Conservation (phyloP, 2,888 invertebrate genomes). For the Scaptomyza reducta region DNA sequence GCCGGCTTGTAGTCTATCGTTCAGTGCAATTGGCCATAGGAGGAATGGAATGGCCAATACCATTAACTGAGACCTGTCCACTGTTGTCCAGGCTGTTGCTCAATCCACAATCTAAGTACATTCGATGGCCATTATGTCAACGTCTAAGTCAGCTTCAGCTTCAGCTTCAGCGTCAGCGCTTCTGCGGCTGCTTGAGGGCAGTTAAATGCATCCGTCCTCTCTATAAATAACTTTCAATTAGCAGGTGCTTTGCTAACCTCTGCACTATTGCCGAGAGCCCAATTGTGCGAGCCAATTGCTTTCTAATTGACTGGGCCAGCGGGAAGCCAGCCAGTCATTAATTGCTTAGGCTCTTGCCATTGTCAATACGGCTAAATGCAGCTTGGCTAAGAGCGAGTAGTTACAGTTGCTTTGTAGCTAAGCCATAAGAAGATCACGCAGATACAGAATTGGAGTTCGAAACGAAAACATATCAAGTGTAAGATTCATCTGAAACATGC, state of each 20-base stretch:
- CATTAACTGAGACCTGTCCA: conserved; percentile 31
- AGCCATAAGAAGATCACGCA: too few relatives aligned
- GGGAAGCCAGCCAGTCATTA: conserved; percentile 14
- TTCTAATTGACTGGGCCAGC: conserved; percentile 47
- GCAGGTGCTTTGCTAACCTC: conserved; percentile 52
- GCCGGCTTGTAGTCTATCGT: conserved; percentile 30
- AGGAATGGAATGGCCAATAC: conserved; percentile 25
- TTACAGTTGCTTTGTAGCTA: not conserved
- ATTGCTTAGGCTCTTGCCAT: conserved; percentile 19
- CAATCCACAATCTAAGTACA: conserved; percentile 35
- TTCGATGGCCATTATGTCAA: conserved; percentile 36
- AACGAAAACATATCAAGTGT: not conserved
- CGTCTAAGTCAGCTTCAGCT: not conserved
- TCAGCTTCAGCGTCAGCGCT: not conserved
- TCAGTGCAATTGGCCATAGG: conserved; percentile 52
- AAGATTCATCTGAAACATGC: not conserved
- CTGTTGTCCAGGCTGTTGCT: conserved; percentile 25
- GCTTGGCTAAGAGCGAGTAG: conserved; percentile 1
- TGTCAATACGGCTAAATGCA: conserved; percentile 24
- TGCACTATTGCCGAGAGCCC: conserved; percentile 22
- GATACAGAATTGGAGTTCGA: too few relatives aligned
- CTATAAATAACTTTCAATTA: conserved; percentile 74
- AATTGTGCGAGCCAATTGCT: conserved; percentile 48
- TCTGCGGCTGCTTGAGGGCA: conserved; percentile 13
- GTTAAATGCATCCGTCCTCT: conserved; percentile 42